A percentile compares a stretch with the other conserved stretches of the same genome.
These are phyloP conservation scores for Phainopepla nitens DNA, from an alignment of 2,113 vertebrate genomes.

Conservation along the genomic window DNA sequence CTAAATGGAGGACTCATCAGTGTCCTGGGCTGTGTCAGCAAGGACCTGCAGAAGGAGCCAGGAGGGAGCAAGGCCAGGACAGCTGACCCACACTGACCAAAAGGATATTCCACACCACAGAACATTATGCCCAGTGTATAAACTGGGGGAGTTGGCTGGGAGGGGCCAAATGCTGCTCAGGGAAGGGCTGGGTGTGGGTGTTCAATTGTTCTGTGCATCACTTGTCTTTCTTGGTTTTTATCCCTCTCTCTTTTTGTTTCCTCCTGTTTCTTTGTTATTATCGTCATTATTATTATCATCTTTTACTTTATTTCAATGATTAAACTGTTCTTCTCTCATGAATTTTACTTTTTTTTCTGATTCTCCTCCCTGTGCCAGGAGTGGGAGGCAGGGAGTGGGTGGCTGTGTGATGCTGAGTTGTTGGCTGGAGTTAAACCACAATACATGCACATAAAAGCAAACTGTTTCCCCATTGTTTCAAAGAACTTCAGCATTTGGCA, in stretches of 20 bases:
- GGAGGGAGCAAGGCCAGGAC: not conserved
- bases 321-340: not conserved
- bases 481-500: not conserved
- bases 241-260: not conserved
- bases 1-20: not conserved
- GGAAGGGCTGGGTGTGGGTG: not conserved
- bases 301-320: not conserved
- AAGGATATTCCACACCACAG: not conserved
- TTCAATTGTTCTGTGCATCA: not conserved
- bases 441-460: not conserved
- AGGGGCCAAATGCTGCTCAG: not conserved
- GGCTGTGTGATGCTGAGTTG: not conserved
- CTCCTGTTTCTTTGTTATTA: not conserved
- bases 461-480: not conserved
- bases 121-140: not conserved
- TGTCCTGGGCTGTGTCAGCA: not conserved
- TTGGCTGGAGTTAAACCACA: not conserved
- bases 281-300: not conserved
- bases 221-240: not conserved
- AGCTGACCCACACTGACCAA: not conserved
- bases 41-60: not conserved
- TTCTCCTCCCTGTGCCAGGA: not conserved
- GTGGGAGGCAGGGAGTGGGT: not conserved
- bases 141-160: not conserved
- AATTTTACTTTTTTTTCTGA: not conserved